phyloP scores from a whole-genome alignment of 1,140 invertebrate species.

The Eriocheir sinensis region DNA sequence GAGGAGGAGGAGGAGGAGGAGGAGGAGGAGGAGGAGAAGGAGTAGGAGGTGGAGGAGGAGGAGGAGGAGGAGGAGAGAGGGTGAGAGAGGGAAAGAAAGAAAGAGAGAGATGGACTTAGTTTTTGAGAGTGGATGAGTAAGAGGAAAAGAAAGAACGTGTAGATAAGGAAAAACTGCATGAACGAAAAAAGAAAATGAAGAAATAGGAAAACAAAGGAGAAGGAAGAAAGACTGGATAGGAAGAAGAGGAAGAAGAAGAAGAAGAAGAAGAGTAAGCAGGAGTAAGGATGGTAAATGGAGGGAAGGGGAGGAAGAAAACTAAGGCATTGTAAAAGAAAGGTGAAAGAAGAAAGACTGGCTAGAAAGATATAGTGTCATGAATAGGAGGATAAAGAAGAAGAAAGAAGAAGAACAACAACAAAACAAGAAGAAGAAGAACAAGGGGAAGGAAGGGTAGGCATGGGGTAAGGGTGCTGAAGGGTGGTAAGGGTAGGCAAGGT shows the following conservation, averaged over 20 bases:
- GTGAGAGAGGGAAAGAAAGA: not conserved
- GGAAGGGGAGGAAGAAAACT: no score
- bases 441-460: not conserved
- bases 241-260: not conserved
- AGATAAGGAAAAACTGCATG: no score
- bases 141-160: not conserved
- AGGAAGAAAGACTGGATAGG: not conserved
- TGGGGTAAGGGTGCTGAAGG: not conserved
- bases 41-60: conserved; percentile 10
- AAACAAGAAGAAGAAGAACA: no score
- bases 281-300: no score
- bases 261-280: not conserved
- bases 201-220: not conserved
- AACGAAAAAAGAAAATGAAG: not conserved
- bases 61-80: not conserved
- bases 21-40: conserved; percentile 4
- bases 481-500: not conserved
- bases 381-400: no score
- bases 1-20: not conserved
- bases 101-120: no score
- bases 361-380: no score
- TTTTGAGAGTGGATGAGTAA: not conserved
- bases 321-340: no score
- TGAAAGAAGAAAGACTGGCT: no score
- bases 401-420: not conserved